Evolutionary conservation across 1,140 invertebrate genomes (phyloP), one percentile per base, ranked within the genome.

Genomic region (Euura lappo): DNA sequence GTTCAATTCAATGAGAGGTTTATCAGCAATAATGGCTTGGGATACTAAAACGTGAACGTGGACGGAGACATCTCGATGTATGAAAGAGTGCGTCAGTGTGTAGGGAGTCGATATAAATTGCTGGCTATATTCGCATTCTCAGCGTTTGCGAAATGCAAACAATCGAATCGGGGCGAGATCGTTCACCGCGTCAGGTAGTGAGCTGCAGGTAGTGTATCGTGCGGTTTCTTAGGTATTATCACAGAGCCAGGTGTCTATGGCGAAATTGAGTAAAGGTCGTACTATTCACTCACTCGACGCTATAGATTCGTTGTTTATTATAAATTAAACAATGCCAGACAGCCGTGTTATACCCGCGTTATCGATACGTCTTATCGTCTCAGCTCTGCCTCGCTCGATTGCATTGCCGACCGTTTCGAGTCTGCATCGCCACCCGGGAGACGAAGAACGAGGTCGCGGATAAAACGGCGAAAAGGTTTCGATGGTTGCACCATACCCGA

Each of bases 81-180:
- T 28, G 28, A 28, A 28, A 28, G 28, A 28, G 28, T 28, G 28
- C 28, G 28, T 28, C 28, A 28, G 28, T 28, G 28, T 28, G 28
- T 28, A 28, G 28, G 28, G 28, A 28, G 28, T 28, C 28, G 28
- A 28, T 28, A 28, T 28, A 28, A 28, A 28, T 28, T 28, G 28
- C 1, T 28, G 28, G 28, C 28, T 28, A 28, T 28, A 28, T 28
- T 28, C 28, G 28, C 28, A 28, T 28, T 28, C 28, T 28, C 28
- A 28, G 28, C 28, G 75, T 74, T 85, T 84, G 84, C 80, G 80
- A 86, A 86, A 86, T 79, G 75, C 80, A 84, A 84, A 85, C 83
- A 82, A 84, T 84, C 77, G 81, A 68, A 47, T 44, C 72, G 51
- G 51, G 51, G 51, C 8, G 10, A 60, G 3, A 60, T 5, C 6